Percentiles rank a stretch among this genome's conserved stretches.
These are phyloP conservation scores for Periophthalmus magnuspinnatus DNA, from an alignment of 2,797 vertebrate species.

Conservation along the genomic window DNA sequence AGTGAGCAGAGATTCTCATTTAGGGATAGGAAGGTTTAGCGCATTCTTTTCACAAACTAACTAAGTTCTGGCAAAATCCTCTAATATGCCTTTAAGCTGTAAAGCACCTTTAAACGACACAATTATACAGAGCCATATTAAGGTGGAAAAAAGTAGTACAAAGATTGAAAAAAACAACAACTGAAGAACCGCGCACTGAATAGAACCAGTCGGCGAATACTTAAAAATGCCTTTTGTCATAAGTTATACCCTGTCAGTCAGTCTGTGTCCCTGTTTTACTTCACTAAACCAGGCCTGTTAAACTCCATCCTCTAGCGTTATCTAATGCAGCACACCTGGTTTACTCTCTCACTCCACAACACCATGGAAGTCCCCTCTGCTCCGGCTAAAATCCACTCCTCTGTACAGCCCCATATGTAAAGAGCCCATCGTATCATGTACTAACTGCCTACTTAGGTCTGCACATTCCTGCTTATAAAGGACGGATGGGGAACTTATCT, in stretches of 20 bases:
- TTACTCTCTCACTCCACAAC: background rate
- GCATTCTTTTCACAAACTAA: too few species aligned
- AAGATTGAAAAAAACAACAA: too few species aligned
- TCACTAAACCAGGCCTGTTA: background rate
- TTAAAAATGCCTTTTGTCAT: too few species aligned
- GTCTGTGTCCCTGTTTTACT: background rate
- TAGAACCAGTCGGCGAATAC: too few species aligned
- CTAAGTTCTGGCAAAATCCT: too few species aligned
- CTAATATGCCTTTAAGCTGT: too few species aligned
- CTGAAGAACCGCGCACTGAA: too few species aligned
- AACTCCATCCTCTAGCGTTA: background rate
- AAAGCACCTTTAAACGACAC: too few species aligned
- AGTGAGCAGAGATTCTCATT: too few species aligned
- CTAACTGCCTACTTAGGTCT: background rate
- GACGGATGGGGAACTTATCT: background rate
- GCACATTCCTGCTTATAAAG: background rate
- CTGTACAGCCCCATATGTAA: background rate
- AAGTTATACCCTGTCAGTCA: background rate
- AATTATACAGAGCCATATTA: too few species aligned
- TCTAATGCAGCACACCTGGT: conserved; percentile 6
- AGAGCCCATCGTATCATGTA: background rate
- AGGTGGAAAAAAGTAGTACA: too few species aligned
- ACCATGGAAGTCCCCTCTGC: background rate
- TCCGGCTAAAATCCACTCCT: background rate
- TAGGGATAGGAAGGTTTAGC: too few species aligned